Conservation (phyloP, 2,113 vertebrate species). For the Mionectes macconnelli region DNA sequence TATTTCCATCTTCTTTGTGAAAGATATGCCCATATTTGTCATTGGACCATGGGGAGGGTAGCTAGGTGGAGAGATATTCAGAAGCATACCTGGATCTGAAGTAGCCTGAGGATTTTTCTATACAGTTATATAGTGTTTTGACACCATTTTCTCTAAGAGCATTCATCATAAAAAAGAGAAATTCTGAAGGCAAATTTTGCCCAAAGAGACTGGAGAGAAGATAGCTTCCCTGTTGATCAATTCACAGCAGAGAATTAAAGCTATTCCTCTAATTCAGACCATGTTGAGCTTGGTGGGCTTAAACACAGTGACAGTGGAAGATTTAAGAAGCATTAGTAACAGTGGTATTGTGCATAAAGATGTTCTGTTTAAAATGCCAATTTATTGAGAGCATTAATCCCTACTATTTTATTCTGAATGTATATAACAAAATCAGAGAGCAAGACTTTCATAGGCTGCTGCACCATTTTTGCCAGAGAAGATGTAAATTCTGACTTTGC, state of each 20-base stretch:
- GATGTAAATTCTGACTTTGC: not conserved
- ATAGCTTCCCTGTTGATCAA: not conserved
- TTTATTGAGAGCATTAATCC: not conserved
- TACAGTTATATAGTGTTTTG: not conserved
- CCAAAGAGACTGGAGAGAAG: not conserved
- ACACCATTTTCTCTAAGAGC: not conserved
- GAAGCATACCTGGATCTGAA: not conserved
- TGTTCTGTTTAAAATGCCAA: not conserved
- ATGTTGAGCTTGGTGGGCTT: not conserved
- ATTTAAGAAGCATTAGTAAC: not conserved
- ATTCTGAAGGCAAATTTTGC: not conserved
- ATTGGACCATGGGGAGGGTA: not conserved
- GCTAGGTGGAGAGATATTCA: not conserved
- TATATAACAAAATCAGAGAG: not conserved
- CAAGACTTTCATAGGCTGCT: not conserved
- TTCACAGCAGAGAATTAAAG: not conserved
- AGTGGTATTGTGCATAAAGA: not conserved
- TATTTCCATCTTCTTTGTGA: not conserved
- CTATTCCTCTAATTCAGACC: not conserved
- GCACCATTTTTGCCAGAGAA: not conserved
- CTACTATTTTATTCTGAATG: not conserved
- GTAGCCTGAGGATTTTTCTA: not conserved
- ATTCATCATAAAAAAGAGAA: not conserved
- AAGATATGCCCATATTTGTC: not conserved
- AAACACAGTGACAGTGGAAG: not conserved